phyloP scores from a whole-genome alignment of 2,113 vertebrate genomes.

The Dipodomys ordii region DNA sequence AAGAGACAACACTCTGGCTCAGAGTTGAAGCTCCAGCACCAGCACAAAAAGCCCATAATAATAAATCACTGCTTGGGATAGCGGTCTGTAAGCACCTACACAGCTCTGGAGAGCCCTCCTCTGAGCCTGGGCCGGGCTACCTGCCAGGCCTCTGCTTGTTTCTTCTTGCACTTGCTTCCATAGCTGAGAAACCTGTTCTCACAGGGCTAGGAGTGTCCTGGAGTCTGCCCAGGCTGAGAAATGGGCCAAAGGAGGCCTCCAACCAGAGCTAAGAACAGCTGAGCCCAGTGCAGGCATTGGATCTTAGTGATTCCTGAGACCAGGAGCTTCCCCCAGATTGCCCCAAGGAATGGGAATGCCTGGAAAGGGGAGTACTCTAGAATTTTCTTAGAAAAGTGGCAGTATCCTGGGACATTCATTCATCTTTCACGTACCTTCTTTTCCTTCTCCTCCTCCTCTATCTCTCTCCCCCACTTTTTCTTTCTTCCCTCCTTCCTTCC shows the following conservation, averaged over 20 bases:
- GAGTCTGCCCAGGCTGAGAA: background rate
- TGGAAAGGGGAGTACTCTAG: too few relatives aligned
- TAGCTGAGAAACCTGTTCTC: slow-evolving; percentile 35
- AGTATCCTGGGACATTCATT: background rate
- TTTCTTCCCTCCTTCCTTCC: background rate
- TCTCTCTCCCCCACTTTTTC: background rate
- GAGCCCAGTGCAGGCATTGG: background rate
- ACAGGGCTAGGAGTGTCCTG: background rate
- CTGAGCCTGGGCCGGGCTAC: background rate
- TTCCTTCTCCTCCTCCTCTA: background rate
- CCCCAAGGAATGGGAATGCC: background rate
- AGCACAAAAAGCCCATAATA: too few relatives aligned
- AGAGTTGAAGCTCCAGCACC: too few relatives aligned
- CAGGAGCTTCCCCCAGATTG: background rate
- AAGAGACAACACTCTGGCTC: too few relatives aligned
- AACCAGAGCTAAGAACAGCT: background rate
- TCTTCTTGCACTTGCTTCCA: background rate
- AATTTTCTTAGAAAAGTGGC: background rate
- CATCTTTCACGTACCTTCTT: background rate
- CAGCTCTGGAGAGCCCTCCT: background rate
- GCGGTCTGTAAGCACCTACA: background rate
- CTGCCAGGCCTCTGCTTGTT: slow-evolving; percentile 11
- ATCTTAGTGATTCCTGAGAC: background rate
- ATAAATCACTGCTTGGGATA: background rate
- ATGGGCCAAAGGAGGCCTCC: background rate